Conservation (phyloP, 2,113 vertebrate genomes). For the Otolemur garnettii region DNA sequence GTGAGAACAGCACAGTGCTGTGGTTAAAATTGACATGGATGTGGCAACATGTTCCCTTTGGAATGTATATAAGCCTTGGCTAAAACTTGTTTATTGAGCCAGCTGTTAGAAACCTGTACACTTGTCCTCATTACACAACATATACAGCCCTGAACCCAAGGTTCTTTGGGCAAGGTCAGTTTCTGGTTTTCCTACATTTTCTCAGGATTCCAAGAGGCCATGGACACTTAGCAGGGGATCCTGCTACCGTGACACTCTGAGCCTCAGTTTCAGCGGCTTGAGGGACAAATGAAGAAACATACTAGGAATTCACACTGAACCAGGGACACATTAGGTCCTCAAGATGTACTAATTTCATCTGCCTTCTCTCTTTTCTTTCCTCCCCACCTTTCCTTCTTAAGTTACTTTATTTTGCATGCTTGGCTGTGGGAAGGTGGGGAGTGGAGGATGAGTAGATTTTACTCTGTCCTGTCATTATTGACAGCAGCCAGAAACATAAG, state of each 20-base stretch:
- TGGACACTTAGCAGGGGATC: not conserved
- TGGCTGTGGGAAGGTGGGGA: not conserved
- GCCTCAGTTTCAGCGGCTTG: not conserved
- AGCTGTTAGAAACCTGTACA: not conserved
- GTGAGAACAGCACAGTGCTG: not conserved
- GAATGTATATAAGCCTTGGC: not conserved
- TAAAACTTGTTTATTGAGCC: not conserved
- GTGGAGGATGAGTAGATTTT: not conserved
- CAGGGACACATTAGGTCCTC: not conserved
- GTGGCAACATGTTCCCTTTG: too few relatives aligned
- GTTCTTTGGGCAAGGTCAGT: not conserved
- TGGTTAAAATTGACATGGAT: not conserved
- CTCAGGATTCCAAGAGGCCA: not conserved
- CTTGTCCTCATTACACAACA: not conserved
- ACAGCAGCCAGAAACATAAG: not conserved
- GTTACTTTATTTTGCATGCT: not conserved
- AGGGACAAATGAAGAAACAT: not conserved
- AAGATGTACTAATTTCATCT: not conserved
- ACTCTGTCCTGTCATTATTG: not conserved
- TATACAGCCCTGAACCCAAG: not conserved
- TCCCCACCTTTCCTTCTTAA: not conserved
- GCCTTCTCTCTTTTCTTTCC: not conserved
- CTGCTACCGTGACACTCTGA: not conserved
- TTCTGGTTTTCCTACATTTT: not conserved
- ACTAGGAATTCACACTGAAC: not conserved